Evolutionary conservation across 2,113 vertebrate genomes (phyloP), one percentile per base, ranked within the genome.

Genomic region (Atlantisia rogersi): DNA sequence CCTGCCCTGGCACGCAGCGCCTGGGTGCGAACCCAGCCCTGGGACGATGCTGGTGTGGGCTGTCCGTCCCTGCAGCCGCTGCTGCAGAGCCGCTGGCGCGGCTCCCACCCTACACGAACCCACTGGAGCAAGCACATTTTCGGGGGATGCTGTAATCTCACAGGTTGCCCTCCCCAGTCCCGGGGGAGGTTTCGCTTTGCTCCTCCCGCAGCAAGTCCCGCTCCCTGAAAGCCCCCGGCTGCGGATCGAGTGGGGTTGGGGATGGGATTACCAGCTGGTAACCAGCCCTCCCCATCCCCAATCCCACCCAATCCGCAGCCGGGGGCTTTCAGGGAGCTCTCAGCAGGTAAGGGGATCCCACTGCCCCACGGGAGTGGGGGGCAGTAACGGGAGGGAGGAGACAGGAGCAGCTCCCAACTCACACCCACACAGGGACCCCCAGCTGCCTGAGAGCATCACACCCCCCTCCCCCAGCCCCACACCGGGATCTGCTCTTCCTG

Each of bases 1-100:
- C 26, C 40, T 4, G 2, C 6, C 20, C 56, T 12, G 56, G 42
- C 56, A 42, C 59, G 4, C 18, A 19, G 64, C 2, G 5, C 58
- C 55, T 26, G 53, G 4, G 21, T 2, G 10, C 60, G 32, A 26
- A 16, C 15, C 26, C 1, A 39, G 9, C 17, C 48, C 48, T 21
- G 20, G 48, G 48, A 21, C 48, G 48, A 21, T 48, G 48, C 48
- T 48, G 48, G 48, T 5, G 48, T 46, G 44, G 44, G 44, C 44
- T 46, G 44, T 46, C 44, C 44, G 15, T 46, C 95, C 94, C 92
- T 35, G 31, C 32, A 9, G 35, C 95, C 87, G 15, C 96, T 97
- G 96, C 98, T 97, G 96, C 95, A 94, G 96, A 97, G 98, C 97
- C 86, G 71, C 98, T 97, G 98, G 98, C 97, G 31, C 90, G n/a